These are phyloP conservation scores for Mustela nigripes DNA, from an alignment of 2,113 vertebrate species.

Conservation along the genomic window DNA sequence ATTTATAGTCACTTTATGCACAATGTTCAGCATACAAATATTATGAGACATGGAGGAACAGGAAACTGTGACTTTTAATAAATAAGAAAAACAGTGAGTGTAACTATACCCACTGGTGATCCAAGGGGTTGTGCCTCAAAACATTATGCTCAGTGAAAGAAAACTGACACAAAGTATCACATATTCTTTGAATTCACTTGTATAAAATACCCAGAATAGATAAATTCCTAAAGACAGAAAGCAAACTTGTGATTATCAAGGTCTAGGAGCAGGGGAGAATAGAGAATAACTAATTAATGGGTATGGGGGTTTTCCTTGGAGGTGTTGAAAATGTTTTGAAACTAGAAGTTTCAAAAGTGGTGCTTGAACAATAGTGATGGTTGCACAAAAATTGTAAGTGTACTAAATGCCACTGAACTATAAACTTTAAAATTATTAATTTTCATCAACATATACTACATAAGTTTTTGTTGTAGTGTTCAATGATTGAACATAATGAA, in stretches of 20 bases:
- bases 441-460: too few species aligned
- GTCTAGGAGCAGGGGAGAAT: neutral
- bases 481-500: too few species aligned
- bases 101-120: neutral
- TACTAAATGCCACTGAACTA: neutral
- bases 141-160: slow-evolving; percentile 17
- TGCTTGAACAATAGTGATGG: neutral
- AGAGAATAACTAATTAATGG: neutral
- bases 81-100: neutral
- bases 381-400: neutral
- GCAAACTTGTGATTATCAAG: neutral
- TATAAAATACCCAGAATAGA: neutral
- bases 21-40: neutral
- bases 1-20: neutral
- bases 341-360: neutral
- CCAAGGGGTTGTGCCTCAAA: neutral
- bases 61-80: neutral
- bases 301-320: neutral
- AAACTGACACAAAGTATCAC: neutral
- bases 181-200: neutral
- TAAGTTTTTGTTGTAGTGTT: too few species aligned
- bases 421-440: neutral
- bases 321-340: neutral
- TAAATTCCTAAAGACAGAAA: neutral
- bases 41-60: neutral